Evolutionary conservation across 1,140 invertebrate genomes (phyloP), one percentile per base, ranked within the genome.

Genomic region (Diabrotica virgifera): DNA sequence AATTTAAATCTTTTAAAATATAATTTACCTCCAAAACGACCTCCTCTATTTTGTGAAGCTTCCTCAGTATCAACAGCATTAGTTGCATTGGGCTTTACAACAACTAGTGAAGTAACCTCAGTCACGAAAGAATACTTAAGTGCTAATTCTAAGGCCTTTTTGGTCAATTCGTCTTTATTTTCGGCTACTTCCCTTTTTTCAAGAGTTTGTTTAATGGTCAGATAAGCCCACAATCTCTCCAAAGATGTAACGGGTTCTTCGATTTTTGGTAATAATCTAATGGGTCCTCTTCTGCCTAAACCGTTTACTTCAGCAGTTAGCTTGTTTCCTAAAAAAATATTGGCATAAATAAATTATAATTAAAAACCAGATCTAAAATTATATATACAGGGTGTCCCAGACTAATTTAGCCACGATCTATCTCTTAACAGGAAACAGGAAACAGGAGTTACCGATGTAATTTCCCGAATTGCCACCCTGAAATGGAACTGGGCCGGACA

Each of bases 101-200:
- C 87, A 10, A 89, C 85, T 63, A 90, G 76, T 0, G 87, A 89
- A 9, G 87, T 89, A 9, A 89, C 73, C 3, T 86, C 83, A 0
- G 87, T 89, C 2, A 90, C 88, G 74, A 90, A 89, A 8, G 82
- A 82, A 69, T 89, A 89, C 85, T 81, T 79, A 10, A 83, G 72
- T 10, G 83, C 80, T 11, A 84, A 61, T 14, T 79, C 66, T 1
- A 83, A 65, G 6, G 82, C 83, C 67, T 79, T 75, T 59, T 79
- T 68, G 24, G 70, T 65, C 50, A 69, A 62, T 50, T 72, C 68
- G 0, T 79, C 78, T 0, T 77, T 75, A 0, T 65, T 69, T 84
- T 76, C 64, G 87, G 84, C 36, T 89, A 74, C 52, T 88, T 46
- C 40, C n/a, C 40, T 46, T 46, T 46, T n/a, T 10, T 46, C 40